These are phyloP conservation scores for Panagrolaimus sp. DNA, from an alignment of 1,140 invertebrate genomes.

Conservation along the genomic window DNA sequence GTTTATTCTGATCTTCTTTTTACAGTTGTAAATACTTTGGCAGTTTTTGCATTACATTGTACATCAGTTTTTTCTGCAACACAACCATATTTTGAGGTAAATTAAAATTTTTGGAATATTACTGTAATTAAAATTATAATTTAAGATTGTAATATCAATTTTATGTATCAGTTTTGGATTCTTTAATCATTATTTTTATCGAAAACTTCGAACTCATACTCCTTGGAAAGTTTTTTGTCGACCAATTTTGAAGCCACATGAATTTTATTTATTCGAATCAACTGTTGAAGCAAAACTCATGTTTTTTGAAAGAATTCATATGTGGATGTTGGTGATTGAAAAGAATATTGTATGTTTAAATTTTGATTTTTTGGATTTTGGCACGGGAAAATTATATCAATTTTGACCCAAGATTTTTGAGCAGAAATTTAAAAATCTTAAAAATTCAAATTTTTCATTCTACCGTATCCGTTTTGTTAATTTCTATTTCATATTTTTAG, in stretches of 20 bases:
- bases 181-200: constrained; percentile 82
- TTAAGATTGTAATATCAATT: constrained; percentile 73
- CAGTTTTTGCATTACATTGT: constrained; percentile 86
- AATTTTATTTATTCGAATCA: constrained; percentile 80
- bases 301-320: constrained; percentile 79
- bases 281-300: constrained; percentile 61
- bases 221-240: constrained; percentile 90
- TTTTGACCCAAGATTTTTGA: too few relatives aligned
- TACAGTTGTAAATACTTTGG: constrained; percentile 73
- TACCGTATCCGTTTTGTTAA: too few relatives aligned
- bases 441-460: neutral
- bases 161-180: constrained; percentile 77
- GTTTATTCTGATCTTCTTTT: constrained; percentile 88
- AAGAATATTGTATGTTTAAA: constrained; percentile 78
- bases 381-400: too few relatives aligned
- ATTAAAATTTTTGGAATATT: constrained; percentile 8
- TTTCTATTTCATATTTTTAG: constrained; percentile 60
- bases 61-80: constrained; percentile 79
- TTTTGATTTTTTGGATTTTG: too few relatives aligned
- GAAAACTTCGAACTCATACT: constrained; percentile 86
- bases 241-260: constrained; percentile 77
- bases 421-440: too few relatives aligned
- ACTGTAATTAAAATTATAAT: constrained; percentile 27
- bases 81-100: constrained; percentile 53
- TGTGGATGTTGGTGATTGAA: constrained; percentile 84